Conservation (phyloP, 2,888 invertebrate species). For the Orthonevra nobilis region DNA sequence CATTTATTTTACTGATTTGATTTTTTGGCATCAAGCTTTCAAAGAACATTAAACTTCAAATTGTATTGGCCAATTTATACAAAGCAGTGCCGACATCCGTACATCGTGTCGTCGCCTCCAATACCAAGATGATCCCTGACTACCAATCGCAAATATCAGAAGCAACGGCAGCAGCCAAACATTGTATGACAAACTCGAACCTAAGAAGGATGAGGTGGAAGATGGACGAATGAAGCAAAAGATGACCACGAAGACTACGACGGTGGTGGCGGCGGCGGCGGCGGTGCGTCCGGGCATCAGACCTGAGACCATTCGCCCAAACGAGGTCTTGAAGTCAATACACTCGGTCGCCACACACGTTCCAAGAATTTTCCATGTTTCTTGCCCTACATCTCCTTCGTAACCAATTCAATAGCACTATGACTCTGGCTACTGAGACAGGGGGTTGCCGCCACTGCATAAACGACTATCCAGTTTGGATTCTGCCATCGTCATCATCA, state of each 20-base stretch:
- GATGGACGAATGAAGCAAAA: conserved; percentile 56
- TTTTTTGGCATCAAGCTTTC: conserved; percentile 35
- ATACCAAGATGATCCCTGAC: background rate
- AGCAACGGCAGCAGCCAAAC: conserved; percentile 46
- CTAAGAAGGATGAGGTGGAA: conserved; percentile 55
- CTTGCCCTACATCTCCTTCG: conserved; percentile 69
- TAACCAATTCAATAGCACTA: conserved; percentile 33
- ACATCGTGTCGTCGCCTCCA: conserved; percentile 15
- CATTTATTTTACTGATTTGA: conserved; percentile 9
- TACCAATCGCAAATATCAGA: conserved; percentile 26
- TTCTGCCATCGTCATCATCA: conserved; percentile 55
- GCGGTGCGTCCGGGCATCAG: conserved; percentile 52
- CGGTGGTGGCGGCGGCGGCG: conserved; percentile 32
- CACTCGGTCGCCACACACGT: conserved; percentile 71
- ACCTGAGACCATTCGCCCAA: conserved; percentile 65
- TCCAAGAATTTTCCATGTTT: conserved; percentile 72
- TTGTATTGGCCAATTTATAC: conserved; percentile 58
- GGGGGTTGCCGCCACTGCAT: conserved; percentile 41
- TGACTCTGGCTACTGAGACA: conserved; percentile 33
- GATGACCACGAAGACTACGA: conserved; percentile 35
- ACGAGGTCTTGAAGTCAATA: conserved; percentile 72
- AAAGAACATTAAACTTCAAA: conserved; percentile 53
- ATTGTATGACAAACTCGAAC: conserved; percentile 66
- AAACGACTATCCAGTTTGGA: conserved; percentile 51
- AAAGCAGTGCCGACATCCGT: conserved; percentile 41